phyloP scores from a whole-genome alignment of 2,113 vertebrate genomes.

The Eretmochelys imbricata region DNA sequence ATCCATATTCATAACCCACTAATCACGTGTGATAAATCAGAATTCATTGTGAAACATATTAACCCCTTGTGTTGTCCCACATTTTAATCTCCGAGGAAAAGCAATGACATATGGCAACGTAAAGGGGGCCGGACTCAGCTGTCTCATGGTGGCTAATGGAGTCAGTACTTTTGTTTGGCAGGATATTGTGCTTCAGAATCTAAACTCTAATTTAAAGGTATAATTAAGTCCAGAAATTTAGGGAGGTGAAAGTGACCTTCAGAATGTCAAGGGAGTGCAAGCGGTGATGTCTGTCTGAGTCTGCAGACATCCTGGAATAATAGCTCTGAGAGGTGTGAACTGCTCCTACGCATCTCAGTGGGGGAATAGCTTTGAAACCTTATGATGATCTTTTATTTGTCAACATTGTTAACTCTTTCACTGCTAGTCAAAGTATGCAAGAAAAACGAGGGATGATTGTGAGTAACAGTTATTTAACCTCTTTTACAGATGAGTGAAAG shows the following conservation, averaged over 20 bases:
- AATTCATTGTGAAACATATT: slow-evolving; percentile 65
- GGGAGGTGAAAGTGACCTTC: slow-evolving; percentile 15
- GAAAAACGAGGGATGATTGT: not conserved
- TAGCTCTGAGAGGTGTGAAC: not conserved
- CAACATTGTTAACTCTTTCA: not conserved
- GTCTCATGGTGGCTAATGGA: slow-evolving; percentile 43
- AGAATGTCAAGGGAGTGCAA: slow-evolving; percentile 3
- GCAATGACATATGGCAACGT: not conserved
- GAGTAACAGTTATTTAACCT: not conserved
- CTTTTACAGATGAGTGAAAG: not conserved
- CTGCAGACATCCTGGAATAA: not conserved
- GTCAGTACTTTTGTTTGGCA: slow-evolving; percentile 48
- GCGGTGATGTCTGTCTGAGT: not conserved
- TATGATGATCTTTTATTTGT: not conserved
- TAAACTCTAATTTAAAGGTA: slow-evolving; percentile 46
- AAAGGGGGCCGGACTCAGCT: slow-evolving; percentile 60
- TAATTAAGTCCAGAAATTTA: slow-evolving; percentile 63
- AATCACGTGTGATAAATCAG: slow-evolving; percentile 76
- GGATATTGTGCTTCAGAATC: slow-evolving; percentile 29
- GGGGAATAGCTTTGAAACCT: not conserved
- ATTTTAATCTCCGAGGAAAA: slow-evolving; percentile 49
- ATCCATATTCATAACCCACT: slow-evolving; percentile 79
- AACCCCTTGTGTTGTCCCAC: slow-evolving; percentile 59
- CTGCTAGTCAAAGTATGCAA: not conserved
- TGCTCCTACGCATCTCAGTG: not conserved